Conservation (phyloP, 2,113 vertebrate species). For the Crotalus horridus region DNA sequence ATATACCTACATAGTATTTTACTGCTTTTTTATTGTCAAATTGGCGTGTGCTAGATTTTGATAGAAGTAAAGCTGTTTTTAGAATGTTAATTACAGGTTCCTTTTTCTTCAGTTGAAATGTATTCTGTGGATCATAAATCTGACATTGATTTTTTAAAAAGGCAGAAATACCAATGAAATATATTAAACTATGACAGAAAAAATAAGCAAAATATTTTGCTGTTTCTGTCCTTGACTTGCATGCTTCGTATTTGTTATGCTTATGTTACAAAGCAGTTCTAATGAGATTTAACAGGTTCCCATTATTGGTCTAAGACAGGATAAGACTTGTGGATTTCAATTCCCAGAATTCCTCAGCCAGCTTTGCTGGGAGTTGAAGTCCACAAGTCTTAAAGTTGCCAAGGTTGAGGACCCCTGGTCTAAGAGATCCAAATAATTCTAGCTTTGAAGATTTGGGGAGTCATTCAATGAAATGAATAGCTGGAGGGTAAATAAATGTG, state of each 20-base stretch:
- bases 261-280: neutral
- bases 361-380: too few relatives aligned
- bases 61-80: neutral
- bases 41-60: neutral
- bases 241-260: neutral
- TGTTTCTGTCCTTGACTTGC: neutral
- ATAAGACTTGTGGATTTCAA: too few relatives aligned
- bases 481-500: neutral
- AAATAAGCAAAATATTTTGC: neutral
- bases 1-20: constrained; percentile 7
- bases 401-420: neutral
- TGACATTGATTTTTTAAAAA: constrained; percentile 9
- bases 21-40: constrained; percentile 26
- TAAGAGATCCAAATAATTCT: neutral
- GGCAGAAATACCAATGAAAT: constrained; percentile 1
- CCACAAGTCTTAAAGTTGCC: too few relatives aligned
- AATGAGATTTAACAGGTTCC: neutral
- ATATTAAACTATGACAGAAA: neutral
- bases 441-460: neutral
- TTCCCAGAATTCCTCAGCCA: too few relatives aligned
- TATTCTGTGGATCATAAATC: neutral
- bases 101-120: neutral
- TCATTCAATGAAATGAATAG: neutral
- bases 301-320: neutral
- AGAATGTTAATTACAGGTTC: constrained; percentile 22